Evolutionary conservation across 2,888 invertebrate genomes (phyloP).

Genomic region (Schrankia costaestrigalis): DNA sequence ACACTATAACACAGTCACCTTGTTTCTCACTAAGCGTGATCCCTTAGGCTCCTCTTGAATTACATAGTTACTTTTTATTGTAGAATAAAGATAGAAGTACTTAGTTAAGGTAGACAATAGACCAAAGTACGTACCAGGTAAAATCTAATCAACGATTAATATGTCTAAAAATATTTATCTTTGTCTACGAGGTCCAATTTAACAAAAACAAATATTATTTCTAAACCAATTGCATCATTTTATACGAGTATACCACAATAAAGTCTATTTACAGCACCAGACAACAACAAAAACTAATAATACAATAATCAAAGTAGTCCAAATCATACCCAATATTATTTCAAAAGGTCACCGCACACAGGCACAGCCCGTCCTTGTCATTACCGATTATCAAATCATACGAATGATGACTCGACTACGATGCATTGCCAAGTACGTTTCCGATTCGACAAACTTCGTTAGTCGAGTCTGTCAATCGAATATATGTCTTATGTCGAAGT

Average conservation of each 20-base stretch:
- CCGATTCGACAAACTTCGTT: constrained; percentile 41
- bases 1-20: too few relatives aligned
- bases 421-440: constrained; percentile 44
- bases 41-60: too few relatives aligned
- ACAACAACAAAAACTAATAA: constrained; percentile 30
- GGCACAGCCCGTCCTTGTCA: constrained; percentile 52
- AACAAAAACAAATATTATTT: too few relatives aligned
- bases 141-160: too few relatives aligned
- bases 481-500: constrained; percentile 28
- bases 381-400: constrained; percentile 64
- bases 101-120: too few relatives aligned
- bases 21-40: too few relatives aligned
- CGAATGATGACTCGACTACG: constrained; percentile 51
- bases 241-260: constrained; percentile 4
- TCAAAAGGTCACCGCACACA: constrained; percentile 58
- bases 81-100: too few relatives aligned
- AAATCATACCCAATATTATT: constrained; percentile 36
- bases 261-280: constrained; percentile 11
- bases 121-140: too few relatives aligned
- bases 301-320: constrained; percentile 30
- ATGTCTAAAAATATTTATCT: too few relatives aligned
- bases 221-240: neutral
- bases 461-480: constrained; percentile 23
- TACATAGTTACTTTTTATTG: too few relatives aligned
- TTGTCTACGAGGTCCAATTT: too few relatives aligned